Percentiles rank a stretch among this genome's conserved stretches.
These are phyloP conservation scores for Vireo griseus DNA, from an alignment of 2,797 vertebrate species.

Conservation along the genomic window DNA sequence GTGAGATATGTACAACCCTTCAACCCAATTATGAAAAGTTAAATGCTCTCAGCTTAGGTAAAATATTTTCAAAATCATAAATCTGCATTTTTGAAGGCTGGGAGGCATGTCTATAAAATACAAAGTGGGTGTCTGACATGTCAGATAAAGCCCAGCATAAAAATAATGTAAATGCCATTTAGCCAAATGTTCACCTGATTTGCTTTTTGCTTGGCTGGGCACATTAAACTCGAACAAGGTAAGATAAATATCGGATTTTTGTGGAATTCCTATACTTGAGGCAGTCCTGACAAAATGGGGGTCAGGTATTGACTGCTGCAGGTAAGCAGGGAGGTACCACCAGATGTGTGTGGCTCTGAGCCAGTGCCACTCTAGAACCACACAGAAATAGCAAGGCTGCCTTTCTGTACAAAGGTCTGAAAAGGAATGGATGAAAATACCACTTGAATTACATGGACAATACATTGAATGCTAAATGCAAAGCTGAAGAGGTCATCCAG, in stretches of 20 bases:
- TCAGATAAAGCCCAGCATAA: slow-evolving; percentile 15
- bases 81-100: slow-evolving; percentile 10
- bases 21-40: slow-evolving; percentile 2
- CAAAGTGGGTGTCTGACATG: background rate
- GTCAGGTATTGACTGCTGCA: background rate
- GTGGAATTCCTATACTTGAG: background rate
- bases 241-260: background rate
- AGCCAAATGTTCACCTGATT: background rate
- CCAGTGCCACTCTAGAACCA: background rate
- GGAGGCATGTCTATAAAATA: background rate
- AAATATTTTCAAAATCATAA: slow-evolving; percentile 6
- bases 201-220: background rate
- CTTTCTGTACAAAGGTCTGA: background rate
- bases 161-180: background rate
- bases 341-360: background rate
- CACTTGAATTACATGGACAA: background rate
- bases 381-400: background rate
- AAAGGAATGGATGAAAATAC: background rate
- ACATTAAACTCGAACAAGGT: background rate
- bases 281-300: background rate
- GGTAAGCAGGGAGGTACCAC: background rate
- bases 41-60: slow-evolving; percentile 1
- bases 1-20: background rate
- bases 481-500: background rate
- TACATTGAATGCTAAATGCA: background rate